Evolutionary conservation across 2,888 invertebrate genomes (phyloP).

Genomic region (Aphodius granarius): DNA sequence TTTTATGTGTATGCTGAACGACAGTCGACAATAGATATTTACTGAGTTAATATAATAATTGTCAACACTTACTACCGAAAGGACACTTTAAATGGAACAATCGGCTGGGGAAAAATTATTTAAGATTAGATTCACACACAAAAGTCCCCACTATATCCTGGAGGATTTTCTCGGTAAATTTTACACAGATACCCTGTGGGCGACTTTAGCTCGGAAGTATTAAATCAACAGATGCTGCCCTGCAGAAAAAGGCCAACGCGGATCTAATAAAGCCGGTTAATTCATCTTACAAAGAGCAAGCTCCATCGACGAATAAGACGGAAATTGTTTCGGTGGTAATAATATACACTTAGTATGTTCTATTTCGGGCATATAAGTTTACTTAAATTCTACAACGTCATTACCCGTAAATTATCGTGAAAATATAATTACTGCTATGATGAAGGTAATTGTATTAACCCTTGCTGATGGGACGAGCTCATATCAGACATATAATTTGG

Average conservation of each 20-base stretch:
- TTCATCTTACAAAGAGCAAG: background rate
- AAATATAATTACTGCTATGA: slow-evolving; percentile 2
- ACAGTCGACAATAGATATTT: too few species aligned
- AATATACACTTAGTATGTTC: background rate
- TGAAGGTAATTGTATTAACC: slow-evolving; percentile 8
- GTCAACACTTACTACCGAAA: background rate
- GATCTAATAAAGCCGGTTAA: background rate
- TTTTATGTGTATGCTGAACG: too few species aligned
- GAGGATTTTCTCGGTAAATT: background rate
- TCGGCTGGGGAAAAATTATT: background rate
- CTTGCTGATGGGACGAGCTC: background rate
- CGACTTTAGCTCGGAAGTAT: background rate
- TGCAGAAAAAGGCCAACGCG: background rate
- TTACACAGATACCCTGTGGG: background rate
- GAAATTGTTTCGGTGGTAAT: background rate
- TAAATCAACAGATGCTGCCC: background rate
- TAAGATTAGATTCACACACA: background rate
- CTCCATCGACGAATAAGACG: too few species aligned
- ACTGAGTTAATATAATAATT: background rate
- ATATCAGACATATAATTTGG: background rate
- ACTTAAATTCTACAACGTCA: background rate
- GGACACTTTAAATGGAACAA: background rate
- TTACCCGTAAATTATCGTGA: background rate
- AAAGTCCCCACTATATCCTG: background rate
- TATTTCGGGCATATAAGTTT: background rate